Percentiles rank a stretch among this genome's conserved stretches.
Evolutionary conservation across 23 tunicate species (phyloP).

Genomic region (Halocynthia roretzi): DNA sequence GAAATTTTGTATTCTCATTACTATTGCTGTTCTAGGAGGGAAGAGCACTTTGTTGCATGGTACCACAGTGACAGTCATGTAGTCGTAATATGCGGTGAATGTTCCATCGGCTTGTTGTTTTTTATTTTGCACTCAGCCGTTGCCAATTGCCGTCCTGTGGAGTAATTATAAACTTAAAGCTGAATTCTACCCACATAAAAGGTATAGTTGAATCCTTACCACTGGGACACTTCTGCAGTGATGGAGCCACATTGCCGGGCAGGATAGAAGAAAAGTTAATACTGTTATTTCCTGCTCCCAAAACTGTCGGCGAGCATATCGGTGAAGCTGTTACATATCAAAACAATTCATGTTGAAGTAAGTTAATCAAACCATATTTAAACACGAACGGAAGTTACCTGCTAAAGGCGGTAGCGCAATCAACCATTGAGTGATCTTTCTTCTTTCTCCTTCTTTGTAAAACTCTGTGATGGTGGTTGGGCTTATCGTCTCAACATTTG

Average conservation of each 20-base stretch:
- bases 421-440: background rate
- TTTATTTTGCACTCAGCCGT: background rate
- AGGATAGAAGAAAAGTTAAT: background rate
- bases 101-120: background rate
- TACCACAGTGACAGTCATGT: background rate
- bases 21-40: no score
- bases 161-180: background rate
- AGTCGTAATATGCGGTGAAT: background rate
- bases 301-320: background rate
- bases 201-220: background rate
- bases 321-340: background rate
- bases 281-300: background rate
- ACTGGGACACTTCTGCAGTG: background rate
- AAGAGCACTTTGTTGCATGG: background rate
- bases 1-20: no score
- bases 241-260: background rate
- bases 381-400: background rate
- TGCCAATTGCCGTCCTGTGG: background rate
- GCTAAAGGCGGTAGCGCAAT: background rate
- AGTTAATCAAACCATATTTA: no score
- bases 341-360: no score
- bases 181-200: background rate
- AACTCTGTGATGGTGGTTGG: constrained; percentile 1
- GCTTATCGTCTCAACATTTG: background rate
- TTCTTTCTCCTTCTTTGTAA: background rate